Evolutionary conservation across 2,797 vertebrate genomes (phyloP).

Genomic region (Kryptolebias ocellatus): DNA sequence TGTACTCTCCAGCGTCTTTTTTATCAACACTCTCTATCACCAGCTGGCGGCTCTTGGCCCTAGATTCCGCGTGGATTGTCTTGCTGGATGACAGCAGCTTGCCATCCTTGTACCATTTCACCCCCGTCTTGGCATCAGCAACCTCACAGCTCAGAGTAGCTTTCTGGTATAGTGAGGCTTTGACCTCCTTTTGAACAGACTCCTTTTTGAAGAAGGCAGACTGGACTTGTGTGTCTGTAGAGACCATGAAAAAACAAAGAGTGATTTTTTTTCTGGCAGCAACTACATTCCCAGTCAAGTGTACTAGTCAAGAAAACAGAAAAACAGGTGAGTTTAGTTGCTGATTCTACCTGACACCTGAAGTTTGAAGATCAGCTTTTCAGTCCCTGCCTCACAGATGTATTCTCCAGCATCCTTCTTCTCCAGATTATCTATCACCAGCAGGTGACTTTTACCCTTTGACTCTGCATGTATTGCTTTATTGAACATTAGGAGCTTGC

Average conservation of each 20-base stretch:
- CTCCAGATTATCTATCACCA: conserved; percentile 80
- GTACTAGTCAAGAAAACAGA: neutral
- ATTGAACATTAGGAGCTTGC: conserved; percentile 74
- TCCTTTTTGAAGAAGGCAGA: conserved; percentile 62
- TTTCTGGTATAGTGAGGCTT: conserved; percentile 63
- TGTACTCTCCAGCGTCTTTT: conserved; percentile 84
- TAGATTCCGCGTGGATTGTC: conserved; percentile 70
- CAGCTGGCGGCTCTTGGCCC: conserved; percentile 74
- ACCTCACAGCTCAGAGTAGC: conserved; percentile 81
- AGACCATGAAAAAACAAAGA: conserved; percentile 1
- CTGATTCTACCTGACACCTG: conserved; percentile 72
- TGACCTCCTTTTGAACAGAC: conserved; percentile 77
- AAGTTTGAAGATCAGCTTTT: conserved; percentile 81
- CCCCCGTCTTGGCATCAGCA: conserved; percentile 77
- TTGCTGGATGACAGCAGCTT: conserved; percentile 77
- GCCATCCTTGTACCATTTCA: conserved; percentile 85
- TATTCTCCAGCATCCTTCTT: conserved; percentile 84
- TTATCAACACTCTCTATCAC: conserved; percentile 80
- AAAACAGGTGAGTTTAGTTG: neutral
- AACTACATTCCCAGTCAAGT: neutral
- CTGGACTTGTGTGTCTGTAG: conserved; percentile 30
- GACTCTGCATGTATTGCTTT: conserved; percentile 75
- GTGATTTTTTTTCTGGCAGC: neutral
- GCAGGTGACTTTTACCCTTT: conserved; percentile 67
- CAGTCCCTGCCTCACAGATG: conserved; percentile 78